A percentile compares a stretch with the other conserved stretches of the same genome.
Conservation (phyloP, 2,113 vertebrate species). For the human region GRCh38 chr19:57538501-57539000, state of each 20-base stretch:
- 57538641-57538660: conserved; percentile 1
- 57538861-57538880: conserved; percentile 4
- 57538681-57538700: background rate
- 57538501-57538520: background rate
- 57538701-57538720: background rate
- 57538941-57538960: background rate
- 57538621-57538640: background rate
- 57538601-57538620: conserved; percentile 7
- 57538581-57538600: background rate
- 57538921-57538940: background rate
- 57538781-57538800: conserved; percentile 8
- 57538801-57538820: background rate
- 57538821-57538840: background rate
- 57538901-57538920: background rate
- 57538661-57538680: background rate
- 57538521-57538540: background rate
- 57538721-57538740: conserved; percentile 8
- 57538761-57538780: conserved; percentile 5
- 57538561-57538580: background rate
- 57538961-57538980: background rate
- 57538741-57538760: background rate
- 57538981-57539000: background rate
- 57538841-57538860: background rate
- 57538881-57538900: background rate
- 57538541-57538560: conserved; percentile 6